These are phyloP conservation scores for Turritopsis rubra DNA, from an alignment of 30 jellyfish, hydroid and myxozoan species.

Conservation along the genomic window DNA sequence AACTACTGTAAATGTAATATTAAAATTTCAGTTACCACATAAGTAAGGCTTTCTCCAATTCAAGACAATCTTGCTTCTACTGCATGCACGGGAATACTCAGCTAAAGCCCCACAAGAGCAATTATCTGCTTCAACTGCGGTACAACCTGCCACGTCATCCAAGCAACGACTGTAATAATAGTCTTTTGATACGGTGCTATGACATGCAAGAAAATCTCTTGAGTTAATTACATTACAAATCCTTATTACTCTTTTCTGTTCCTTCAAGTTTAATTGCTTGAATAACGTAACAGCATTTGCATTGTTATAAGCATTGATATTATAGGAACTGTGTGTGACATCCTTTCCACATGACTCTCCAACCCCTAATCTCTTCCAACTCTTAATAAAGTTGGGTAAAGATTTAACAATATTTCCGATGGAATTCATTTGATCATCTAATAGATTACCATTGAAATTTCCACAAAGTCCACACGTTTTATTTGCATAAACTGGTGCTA, in stretches of 20 bases:
- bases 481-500: slow-evolving; percentile 40
- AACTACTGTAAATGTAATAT: neutral
- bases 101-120: slow-evolving; percentile 64
- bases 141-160: slow-evolving; percentile 52
- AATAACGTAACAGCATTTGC: slow-evolving; percentile 4
- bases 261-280: neutral
- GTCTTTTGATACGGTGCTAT: slow-evolving; percentile 17
- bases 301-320: slow-evolving; percentile 11
- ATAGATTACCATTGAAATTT: slow-evolving; percentile 49
- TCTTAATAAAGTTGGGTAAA: slow-evolving; percentile 37
- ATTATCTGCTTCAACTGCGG: neutral
- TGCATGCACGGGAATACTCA: slow-evolving; percentile 69
- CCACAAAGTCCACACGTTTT: slow-evolving; percentile 93
- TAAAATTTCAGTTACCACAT: slow-evolving; percentile 44
- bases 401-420: slow-evolving; percentile 33
- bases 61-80: slow-evolving; percentile 27
- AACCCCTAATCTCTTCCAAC: slow-evolving; percentile 57
- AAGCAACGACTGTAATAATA: slow-evolving; percentile 38
- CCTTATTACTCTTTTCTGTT: slow-evolving; percentile 7
- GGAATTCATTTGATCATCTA: slow-evolving; percentile 35
- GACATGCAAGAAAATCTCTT: slow-evolving; percentile 30
- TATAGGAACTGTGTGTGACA: neutral
- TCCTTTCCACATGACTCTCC: slow-evolving; percentile 47
- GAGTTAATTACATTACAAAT: slow-evolving; percentile 32
- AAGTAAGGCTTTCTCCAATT: slow-evolving; percentile 46